A percentile compares a stretch with the other conserved stretches of the same genome.
These are phyloP conservation scores for Pollimyrus isidori DNA, from an alignment of 2,113 vertebrate species.

Conservation along the genomic window DNA sequence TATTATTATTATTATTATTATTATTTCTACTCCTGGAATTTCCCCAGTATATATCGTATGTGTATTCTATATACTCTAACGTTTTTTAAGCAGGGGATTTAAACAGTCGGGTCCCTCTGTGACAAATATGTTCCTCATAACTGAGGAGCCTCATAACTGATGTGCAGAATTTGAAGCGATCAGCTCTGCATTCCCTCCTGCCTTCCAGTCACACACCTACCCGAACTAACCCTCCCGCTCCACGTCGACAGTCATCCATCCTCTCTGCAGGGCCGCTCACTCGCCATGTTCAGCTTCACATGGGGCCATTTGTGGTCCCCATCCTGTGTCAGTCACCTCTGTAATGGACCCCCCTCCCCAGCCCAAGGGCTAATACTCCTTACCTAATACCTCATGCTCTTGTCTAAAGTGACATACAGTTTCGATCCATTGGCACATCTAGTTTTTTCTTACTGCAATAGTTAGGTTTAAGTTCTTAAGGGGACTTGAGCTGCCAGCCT, in stretches of 20 bases:
- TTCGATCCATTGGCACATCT: not conserved
- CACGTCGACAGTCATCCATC: not conserved
- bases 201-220: conserved; percentile 9
- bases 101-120: not conserved
- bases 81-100: not conserved
- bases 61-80: not conserved
- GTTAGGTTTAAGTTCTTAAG: not conserved
- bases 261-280: not conserved
- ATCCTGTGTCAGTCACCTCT: not conserved
- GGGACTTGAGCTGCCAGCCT: not conserved
- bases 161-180: conserved; percentile 1
- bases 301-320: not conserved
- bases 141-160: not conserved
- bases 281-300: not conserved
- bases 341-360: not conserved
- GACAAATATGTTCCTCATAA: conserved; percentile 10
- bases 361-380: not conserved
- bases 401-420: not conserved
- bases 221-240: not conserved
- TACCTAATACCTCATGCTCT: not conserved
- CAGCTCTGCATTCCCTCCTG: not conserved
- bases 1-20: not conserved
- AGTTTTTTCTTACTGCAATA: not conserved
- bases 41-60: not conserved
- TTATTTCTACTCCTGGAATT: not conserved